Evolutionary conservation across 2,797 vertebrate genomes (phyloP).

Genomic region (Mormyrops boulengeri): DNA sequence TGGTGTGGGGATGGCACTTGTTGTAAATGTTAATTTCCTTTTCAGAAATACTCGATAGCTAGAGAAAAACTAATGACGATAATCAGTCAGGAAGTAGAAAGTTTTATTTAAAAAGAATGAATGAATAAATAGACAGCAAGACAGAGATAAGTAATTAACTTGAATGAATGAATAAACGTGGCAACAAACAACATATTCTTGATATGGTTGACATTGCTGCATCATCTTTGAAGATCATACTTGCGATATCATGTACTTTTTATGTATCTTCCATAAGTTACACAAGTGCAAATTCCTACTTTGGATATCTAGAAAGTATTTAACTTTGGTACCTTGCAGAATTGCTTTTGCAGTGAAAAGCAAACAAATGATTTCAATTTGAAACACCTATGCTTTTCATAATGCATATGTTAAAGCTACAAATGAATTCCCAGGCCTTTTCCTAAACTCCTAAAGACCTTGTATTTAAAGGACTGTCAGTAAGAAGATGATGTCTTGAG

Average conservation of each 20-base stretch:
- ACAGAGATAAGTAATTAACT: background rate
- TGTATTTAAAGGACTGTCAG: slow-evolving; percentile 13
- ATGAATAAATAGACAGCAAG: background rate
- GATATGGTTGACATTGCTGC: background rate
- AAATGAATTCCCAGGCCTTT: background rate
- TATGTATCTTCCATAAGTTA: background rate
- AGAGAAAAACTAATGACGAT: background rate
- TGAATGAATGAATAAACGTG: background rate
- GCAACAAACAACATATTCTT: background rate
- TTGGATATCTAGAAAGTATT: slow-evolving; percentile 15
- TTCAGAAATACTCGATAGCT: background rate
- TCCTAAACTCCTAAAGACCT: background rate
- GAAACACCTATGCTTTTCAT: background rate
- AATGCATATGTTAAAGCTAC: background rate
- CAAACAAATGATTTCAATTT: background rate
- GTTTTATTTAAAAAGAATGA: background rate
- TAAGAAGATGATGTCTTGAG: slow-evolving; percentile 3
- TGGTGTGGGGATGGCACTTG: background rate
- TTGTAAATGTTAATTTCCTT: background rate
- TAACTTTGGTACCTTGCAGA: slow-evolving; percentile 5
- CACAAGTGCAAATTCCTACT: background rate
- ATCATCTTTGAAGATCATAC: background rate
- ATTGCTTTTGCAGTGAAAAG: background rate
- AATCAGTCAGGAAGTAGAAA: background rate
- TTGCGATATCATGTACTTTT: background rate